Percentiles rank a stretch among this genome's conserved stretches.
These are phyloP conservation scores for Drosophila pseudotakahashii DNA, from an alignment of 2,888 invertebrate genomes.

Conservation along the genomic window DNA sequence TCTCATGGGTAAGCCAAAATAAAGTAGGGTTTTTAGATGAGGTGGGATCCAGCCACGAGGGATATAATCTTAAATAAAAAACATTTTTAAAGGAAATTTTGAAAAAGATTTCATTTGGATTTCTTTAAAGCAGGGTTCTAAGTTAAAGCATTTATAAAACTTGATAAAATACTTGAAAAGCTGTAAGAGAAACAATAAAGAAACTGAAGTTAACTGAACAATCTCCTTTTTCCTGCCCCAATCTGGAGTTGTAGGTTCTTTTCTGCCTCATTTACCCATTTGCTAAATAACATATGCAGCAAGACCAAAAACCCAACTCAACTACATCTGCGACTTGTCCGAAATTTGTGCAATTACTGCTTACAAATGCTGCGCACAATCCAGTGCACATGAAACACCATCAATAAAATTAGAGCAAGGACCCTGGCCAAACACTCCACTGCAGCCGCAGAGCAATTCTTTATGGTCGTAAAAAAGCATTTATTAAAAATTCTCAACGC, in stretches of 20 bases:
- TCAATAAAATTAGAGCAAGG: conserved; percentile 74
- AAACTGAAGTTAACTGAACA: not conserved
- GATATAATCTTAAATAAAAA: conserved; percentile 1
- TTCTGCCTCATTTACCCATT: conserved; percentile 40
- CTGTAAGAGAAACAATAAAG: not conserved
- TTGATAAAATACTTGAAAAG: too few relatives aligned
- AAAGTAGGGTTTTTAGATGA: conserved; percentile 18
- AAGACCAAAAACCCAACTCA: conserved; percentile 11
- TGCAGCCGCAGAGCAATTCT: conserved; percentile 53
- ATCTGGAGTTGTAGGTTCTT: not conserved
- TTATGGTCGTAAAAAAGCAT: conserved; percentile 60
- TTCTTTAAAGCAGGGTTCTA: too few relatives aligned
- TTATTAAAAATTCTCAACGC: conserved; percentile 81
- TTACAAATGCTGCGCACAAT: conserved; percentile 68
- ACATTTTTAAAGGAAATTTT: not conserved
- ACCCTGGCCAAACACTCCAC: conserved; percentile 36
- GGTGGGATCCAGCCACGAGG: not conserved
- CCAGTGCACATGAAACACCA: conserved; percentile 74
- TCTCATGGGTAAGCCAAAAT: conserved; percentile 22
- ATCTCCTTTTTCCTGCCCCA: conserved; percentile 29
- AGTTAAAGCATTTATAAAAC: too few relatives aligned
- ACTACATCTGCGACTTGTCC: conserved; percentile 41
- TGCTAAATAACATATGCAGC: conserved; percentile 61
- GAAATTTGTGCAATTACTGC: conserved; percentile 66
- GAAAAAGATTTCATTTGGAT: not conserved